Evolutionary conservation across 2,888 invertebrate species (phyloP), one percentile per base, ranked within the genome.

Genomic region (Auanema sp.): DNA sequence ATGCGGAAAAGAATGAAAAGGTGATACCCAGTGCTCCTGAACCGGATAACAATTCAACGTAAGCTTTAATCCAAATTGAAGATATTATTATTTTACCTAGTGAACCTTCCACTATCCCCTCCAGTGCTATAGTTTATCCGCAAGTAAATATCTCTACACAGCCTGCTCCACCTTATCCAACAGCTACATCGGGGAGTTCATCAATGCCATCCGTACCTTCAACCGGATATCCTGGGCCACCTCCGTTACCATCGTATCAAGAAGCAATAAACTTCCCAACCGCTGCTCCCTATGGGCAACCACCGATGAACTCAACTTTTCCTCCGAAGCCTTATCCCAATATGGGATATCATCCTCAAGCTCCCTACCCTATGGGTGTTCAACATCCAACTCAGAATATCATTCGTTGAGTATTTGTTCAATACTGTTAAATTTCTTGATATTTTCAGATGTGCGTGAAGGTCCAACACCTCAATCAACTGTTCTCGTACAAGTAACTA

Each of bases 231-330:
- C 14, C 58, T n/a, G 52, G 40, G 16, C 24, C 62, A 18, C 24
- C 12, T 12, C 49, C 58, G 55, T 75, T 75, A 24, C 71, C 72
- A 3, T 68, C 72, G 5, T 72, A 68, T 44, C 64, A 76, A 50
- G 71, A 71, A 25, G 77, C 76, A 14, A 64, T 76, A 53, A 50
- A 23, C 2, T 66, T 64, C 51, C 73, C 73, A 14, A 14, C 53
- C 14, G 44, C 66, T 11, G 61, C 65, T 53, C 71, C 63, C n/a
- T 55, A 55, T 21, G 55, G 55, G 33, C 55, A 55, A 41, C 55
- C 55, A 40, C 33, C 33, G 3, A 40, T 40, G 33, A 55, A 33
- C 23, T 4, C 21, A 5, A 41, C 47, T 10, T 47, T 16, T 47
- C 21, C 47, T 18, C 33, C 33, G 3, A 33, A 33, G 8, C 33